These are phyloP conservation scores for Leuciscus idus DNA, from an alignment of 2,113 vertebrate genomes.

Conservation along the genomic window DNA sequence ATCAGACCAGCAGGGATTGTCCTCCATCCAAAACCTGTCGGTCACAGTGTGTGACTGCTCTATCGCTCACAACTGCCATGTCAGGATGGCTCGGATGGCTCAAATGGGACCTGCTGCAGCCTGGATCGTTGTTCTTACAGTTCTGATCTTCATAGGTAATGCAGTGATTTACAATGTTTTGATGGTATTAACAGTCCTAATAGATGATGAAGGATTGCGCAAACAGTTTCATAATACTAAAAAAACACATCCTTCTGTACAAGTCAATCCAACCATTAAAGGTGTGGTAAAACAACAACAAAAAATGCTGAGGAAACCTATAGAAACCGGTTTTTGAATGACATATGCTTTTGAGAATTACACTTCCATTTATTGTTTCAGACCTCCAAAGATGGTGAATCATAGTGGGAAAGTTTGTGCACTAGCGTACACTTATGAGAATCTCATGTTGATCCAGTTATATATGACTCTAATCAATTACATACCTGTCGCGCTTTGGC, in stretches of 20 bases:
- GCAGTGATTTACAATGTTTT: no score
- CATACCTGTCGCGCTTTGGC: no score
- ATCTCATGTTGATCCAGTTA: no score
- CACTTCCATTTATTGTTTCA: no score
- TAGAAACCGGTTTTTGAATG: neutral
- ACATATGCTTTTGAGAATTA: neutral
- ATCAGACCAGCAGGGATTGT: conserved; percentile 61
- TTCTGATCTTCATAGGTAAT: conserved; percentile 66
- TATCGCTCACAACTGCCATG: conserved; percentile 41
- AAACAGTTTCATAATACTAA: neutral
- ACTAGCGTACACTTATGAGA: no score
- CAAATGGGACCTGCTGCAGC: neutral
- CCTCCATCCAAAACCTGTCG: conserved; percentile 60
- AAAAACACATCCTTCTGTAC: neutral
- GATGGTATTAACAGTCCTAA: neutral
- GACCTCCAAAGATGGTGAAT: neutral
- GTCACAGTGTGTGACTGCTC: conserved; percentile 70
- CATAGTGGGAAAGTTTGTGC: neutral
- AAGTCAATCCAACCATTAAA: neutral
- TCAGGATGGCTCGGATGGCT: neutral
- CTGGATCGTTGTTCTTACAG: conserved; percentile 20
- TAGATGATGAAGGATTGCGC: neutral
- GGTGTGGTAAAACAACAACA: neutral
- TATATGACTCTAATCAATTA: no score
- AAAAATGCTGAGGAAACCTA: neutral